Evolutionary conservation across 2,888 invertebrate species (phyloP).

Genomic region (Drosophila crucigera): DNA sequence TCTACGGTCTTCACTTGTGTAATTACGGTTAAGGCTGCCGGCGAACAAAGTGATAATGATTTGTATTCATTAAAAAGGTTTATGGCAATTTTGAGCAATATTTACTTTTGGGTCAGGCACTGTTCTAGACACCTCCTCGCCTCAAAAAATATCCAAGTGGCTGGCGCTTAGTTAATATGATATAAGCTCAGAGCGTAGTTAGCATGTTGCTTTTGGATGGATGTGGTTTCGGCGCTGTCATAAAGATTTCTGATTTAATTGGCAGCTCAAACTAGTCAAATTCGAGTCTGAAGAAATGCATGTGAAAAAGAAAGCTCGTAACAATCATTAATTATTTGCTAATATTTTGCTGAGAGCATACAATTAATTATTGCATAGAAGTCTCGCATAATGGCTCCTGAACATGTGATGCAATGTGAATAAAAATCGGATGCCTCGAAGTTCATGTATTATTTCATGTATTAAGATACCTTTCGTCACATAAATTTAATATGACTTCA

Average conservation of each 20-base stretch:
- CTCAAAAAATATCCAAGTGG: conserved; percentile 25
- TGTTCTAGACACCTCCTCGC: not conserved
- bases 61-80: conserved; percentile 82
- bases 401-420: not conserved
- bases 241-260: conserved; percentile 45
- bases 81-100: conserved; percentile 75
- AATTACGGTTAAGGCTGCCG: conserved; percentile 74
- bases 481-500: not conserved
- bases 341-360: not conserved
- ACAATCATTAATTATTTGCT: not conserved
- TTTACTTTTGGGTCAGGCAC: conserved; percentile 60
- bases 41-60: conserved; percentile 80
- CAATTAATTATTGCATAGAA: not conserved
- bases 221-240: conserved; percentile 31
- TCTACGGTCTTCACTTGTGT: conserved; percentile 45
- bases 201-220: conserved; percentile 3
- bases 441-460: not conserved
- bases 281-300: conserved; percentile 21
- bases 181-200: conserved; percentile 27
- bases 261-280: conserved; percentile 29
- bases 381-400: not conserved
- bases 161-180: conserved; percentile 37
- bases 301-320: not conserved
- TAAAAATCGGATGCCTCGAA: not conserved
- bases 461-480: not conserved